A percentile compares a stretch with the other conserved stretches of the same genome.
Conservation (phyloP, 2,113 vertebrate species). For the Herpetotheres cachinnans region DNA sequence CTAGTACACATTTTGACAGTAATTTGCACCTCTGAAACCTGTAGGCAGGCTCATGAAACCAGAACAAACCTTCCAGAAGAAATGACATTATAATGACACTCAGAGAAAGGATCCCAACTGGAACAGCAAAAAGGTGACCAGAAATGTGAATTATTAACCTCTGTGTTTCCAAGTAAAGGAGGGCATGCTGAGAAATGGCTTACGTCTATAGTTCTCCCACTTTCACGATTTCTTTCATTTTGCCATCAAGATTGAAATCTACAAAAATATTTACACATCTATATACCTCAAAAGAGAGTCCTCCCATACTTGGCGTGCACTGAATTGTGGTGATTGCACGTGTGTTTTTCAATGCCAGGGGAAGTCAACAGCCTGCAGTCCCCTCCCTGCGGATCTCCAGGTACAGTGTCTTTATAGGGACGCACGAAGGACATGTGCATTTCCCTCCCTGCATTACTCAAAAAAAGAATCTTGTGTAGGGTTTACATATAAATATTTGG, state of each 20-base stretch:
- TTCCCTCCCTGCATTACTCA: not conserved
- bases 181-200: not conserved
- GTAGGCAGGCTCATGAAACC: not conserved
- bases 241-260: not conserved
- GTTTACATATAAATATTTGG: not conserved
- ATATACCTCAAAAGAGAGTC: not conserved
- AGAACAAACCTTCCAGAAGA: not conserved
- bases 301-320: not conserved
- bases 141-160: not conserved
- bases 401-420: too few species aligned
- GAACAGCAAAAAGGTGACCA: not conserved
- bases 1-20: not conserved
- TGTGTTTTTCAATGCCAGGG: not conserved
- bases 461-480: not conserved
- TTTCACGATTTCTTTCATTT: not conserved
- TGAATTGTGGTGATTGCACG: not conserved
- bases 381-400: accelerated
- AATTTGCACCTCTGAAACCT: not conserved
- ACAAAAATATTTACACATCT: not conserved
- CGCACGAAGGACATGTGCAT: not conserved
- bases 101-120: not conserved
- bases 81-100: not conserved
- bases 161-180: not conserved
- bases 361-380: not conserved
- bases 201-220: not conserved